phyloP scores from a whole-genome alignment of 2,113 vertebrate species.

The Diphyllodes magnificus region DNA sequence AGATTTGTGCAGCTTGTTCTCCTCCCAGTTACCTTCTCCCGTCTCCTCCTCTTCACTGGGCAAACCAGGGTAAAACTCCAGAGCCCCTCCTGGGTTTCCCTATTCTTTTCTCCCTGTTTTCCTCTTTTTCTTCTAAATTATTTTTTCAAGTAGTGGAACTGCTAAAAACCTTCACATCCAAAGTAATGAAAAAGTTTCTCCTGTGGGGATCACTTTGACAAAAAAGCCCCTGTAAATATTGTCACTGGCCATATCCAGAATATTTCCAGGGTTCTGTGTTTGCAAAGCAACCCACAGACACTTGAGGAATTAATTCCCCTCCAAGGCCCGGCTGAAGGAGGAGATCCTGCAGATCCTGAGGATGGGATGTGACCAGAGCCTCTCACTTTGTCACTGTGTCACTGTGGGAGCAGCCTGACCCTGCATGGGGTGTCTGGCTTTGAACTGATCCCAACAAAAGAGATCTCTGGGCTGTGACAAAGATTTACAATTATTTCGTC shows the following conservation, averaged over 20 bases:
- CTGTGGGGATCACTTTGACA: rapidly evolving
- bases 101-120: rapidly evolving
- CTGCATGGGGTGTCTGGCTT: neutral
- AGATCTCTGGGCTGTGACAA: too few species aligned
- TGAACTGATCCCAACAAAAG: neutral
- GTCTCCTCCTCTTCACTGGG: neutral
- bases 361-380: neutral
- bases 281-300: neutral
- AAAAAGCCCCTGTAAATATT: neutral
- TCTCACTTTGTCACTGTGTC: neutral
- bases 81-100: rapidly evolving
- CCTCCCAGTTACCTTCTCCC: neutral
- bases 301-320: neutral
- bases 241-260: neutral
- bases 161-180: neutral
- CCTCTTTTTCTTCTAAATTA: neutral
- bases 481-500: neutral
- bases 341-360: neutral
- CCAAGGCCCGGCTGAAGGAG: neutral
- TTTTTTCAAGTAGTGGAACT: neutral
- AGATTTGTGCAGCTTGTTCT: neutral
- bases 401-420: neutral
- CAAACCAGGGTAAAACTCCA: neutral
- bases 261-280: neutral
- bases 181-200: neutral